These are phyloP conservation scores for Casuarius casuarius DNA, from an alignment of 2,113 vertebrate genomes.

Conservation along the genomic window DNA sequence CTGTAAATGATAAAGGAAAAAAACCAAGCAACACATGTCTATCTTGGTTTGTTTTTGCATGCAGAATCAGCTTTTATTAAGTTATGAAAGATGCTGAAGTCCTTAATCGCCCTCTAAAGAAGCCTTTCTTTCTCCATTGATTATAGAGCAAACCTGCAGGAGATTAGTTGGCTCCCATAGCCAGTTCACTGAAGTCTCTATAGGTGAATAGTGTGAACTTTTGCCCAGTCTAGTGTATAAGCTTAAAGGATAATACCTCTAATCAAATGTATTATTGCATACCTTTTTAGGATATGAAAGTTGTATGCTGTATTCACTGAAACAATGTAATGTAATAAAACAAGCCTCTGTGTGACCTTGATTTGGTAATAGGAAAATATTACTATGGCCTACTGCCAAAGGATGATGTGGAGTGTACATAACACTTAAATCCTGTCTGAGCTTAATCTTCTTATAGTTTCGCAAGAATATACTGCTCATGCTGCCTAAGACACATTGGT, in stretches of 20 bases:
- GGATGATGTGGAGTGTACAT: slow-evolving; percentile 55
- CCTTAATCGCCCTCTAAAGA: neutral
- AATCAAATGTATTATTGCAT: neutral
- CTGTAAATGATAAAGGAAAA: neutral
- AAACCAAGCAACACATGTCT: neutral
- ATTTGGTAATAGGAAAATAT: slow-evolving; percentile 61
- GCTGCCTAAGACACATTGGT: neutral
- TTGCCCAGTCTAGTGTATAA: neutral
- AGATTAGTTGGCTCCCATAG: neutral
- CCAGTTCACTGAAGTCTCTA: neutral
- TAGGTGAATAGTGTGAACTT: neutral
- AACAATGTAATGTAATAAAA: neutral
- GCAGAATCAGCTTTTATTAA: neutral
- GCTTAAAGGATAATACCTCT: neutral
- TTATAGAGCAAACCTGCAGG: neutral
- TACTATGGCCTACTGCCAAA: slow-evolving; percentile 15
- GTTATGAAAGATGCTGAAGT: slow-evolving; percentile 34
- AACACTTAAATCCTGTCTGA: slow-evolving; percentile 73
- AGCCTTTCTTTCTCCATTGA: neutral
- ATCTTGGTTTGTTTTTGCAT: neutral
- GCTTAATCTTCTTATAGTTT: slow-evolving; percentile 64
- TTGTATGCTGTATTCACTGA: neutral
- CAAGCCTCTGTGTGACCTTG: slow-evolving; percentile 48
- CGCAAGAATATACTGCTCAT: slow-evolving; percentile 5
- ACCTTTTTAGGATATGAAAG: neutral